A percentile compares a stretch with the other conserved stretches of the same genome.
Evolutionary conservation across 2,888 invertebrate genomes (phyloP).

Genomic region (Stenodera caucasica): DNA sequence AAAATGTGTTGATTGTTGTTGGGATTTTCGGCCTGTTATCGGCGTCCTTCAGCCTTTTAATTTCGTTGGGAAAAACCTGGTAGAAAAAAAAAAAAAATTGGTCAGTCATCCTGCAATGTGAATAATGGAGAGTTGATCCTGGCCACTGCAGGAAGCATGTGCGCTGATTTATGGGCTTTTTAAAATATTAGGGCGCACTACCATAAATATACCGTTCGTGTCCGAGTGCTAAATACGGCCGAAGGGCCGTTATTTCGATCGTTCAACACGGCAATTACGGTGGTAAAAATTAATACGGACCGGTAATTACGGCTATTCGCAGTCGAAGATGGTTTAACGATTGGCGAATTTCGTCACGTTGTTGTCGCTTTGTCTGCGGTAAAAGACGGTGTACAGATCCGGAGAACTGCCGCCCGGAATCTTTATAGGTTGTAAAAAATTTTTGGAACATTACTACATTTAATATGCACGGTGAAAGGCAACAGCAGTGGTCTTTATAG

Average conservation of each 20-base stretch:
- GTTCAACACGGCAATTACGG: conserved; percentile 3
- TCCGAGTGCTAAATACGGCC: conserved; percentile 28
- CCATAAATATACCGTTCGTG: conserved; percentile 44
- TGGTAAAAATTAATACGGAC: neutral
- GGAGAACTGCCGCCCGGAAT: conserved; percentile 19
- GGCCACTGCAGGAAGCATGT: conserved; percentile 38
- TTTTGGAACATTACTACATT: conserved; percentile 44
- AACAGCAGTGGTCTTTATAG: conserved; percentile 37
- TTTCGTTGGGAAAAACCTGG: too few relatives aligned
- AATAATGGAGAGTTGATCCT: conserved; percentile 49
- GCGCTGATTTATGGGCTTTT: conserved; percentile 46
- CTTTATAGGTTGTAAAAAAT: conserved; percentile 48
- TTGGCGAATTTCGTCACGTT: conserved; percentile 42
- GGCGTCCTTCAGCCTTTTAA: conserved; percentile 25
- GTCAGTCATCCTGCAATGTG: conserved; percentile 32
- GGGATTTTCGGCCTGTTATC: conserved; percentile 22
- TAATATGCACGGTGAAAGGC: conserved; percentile 47
- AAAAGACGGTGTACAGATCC: too few relatives aligned
- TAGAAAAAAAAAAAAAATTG: too few relatives aligned
- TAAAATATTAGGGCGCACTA: conserved; percentile 42
- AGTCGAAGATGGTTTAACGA: conserved; percentile 31
- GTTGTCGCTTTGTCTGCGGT: conserved; percentile 40
- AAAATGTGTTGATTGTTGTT: conserved; percentile 8
- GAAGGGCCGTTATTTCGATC: too few relatives aligned
- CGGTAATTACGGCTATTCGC: conserved; percentile 29